Conservation (phyloP, 2,888 invertebrate species). For the Netelia melanura region DNA sequence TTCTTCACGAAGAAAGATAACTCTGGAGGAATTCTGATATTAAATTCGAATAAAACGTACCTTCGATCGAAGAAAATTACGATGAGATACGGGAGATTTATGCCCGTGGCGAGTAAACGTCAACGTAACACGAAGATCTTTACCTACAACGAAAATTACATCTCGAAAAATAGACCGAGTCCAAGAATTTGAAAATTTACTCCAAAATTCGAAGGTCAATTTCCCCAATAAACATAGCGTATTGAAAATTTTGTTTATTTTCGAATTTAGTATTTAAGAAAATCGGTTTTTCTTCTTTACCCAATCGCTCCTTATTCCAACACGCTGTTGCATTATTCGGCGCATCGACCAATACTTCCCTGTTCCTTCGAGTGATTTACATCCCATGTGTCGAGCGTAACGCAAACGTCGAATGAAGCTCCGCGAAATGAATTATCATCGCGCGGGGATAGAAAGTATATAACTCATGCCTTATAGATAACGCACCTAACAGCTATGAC, state of each 20-base stretch:
- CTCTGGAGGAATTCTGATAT: neutral
- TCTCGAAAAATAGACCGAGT: neutral
- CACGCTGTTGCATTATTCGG: neutral
- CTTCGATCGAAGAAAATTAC: slow-evolving; percentile 1
- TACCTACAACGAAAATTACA: neutral
- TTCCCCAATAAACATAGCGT: neutral
- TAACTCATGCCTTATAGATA: slow-evolving; percentile 39
- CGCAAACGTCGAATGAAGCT: neutral
- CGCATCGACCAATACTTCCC: neutral
- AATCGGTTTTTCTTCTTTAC: no score
- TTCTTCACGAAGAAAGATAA: neutral
- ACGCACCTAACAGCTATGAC: slow-evolving; percentile 15
- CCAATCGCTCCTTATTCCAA: neutral
- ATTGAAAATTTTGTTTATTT: neutral
- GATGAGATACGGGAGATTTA: slow-evolving; percentile 2
- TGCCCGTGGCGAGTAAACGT: neutral
- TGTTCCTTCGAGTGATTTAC: slow-evolving; percentile 9
- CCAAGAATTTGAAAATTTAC: no score
- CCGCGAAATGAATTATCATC: slow-evolving; percentile 22
- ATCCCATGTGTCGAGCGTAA: neutral
- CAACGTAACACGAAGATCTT: neutral
- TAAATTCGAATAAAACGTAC: neutral
- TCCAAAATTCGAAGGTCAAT: no score
- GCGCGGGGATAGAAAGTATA: slow-evolving; percentile 12
- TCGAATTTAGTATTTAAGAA: neutral